These are phyloP conservation scores for Aurelia aurita complex sp. Pacific DNA, from an alignment of 30 jellyfish, hydroid and myxozoan genomes.

Conservation along the genomic window DNA sequence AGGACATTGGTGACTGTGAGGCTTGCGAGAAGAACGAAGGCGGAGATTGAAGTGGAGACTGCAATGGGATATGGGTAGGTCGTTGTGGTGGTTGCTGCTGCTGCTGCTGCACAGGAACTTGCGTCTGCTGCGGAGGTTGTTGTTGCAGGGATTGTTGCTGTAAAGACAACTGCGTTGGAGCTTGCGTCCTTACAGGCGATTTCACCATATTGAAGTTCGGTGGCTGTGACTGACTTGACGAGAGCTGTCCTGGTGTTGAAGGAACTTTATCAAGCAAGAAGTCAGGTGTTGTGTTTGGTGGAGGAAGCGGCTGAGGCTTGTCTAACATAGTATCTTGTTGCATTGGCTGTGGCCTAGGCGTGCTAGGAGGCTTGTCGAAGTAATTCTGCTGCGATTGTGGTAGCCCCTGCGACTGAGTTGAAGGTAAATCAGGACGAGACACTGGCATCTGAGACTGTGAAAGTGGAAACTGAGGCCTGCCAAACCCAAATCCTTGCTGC, in stretches of 20 bases:
- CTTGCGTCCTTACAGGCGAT: slow-evolving; percentile 52
- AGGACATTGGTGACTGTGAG: slow-evolving; percentile 65
- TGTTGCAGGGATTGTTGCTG: too few relatives aligned
- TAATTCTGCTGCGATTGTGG: slow-evolving; percentile 35
- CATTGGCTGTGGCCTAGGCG: slow-evolving; percentile 54
- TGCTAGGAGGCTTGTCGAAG: slow-evolving; percentile 46
- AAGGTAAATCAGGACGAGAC: slow-evolving; percentile 12
- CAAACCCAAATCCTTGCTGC: slow-evolving; percentile 47
- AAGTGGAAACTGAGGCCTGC: slow-evolving; percentile 41
- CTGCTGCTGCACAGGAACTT: background rate
- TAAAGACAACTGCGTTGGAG: slow-evolving; percentile 37
- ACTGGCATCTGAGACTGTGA: slow-evolving; percentile 15
- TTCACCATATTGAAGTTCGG: slow-evolving; percentile 48
- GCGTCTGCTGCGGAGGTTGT: too few relatives aligned
- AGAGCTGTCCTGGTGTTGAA: slow-evolving; percentile 15
- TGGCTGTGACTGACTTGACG: slow-evolving; percentile 35
- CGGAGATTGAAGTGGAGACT: slow-evolving; percentile 65
- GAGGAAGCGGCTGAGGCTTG: slow-evolving; percentile 17
- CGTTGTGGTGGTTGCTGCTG: slow-evolving; percentile 53
- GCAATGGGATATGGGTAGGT: slow-evolving; percentile 39
- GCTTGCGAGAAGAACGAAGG: slow-evolving; percentile 62
- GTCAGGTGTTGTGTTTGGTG: slow-evolving; percentile 24
- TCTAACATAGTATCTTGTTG: slow-evolving; percentile 30
- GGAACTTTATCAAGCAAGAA: slow-evolving; percentile 46
- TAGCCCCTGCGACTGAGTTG: slow-evolving; percentile 28